Percentiles rank a stretch among this genome's conserved stretches.
phyloP scores from a whole-genome alignment of 37 sponge, comb jelly and placozoan species.

The Crambe crambe region DNA sequence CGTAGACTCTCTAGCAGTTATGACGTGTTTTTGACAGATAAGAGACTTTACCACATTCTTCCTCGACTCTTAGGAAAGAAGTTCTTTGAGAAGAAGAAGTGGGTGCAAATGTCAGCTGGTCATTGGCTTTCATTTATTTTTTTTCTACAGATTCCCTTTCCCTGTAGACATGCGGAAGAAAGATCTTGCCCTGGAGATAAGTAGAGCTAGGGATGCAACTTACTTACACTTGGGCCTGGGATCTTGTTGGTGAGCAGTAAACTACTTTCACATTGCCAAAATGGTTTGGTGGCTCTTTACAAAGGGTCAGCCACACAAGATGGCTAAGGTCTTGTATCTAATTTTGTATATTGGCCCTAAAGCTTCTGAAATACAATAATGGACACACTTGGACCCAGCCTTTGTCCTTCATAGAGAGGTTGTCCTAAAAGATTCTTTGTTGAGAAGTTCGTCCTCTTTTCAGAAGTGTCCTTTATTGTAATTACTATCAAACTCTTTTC shows the following conservation, averaged over 20 bases:
- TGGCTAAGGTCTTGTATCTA: too few species aligned
- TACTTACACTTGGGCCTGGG: conserved; percentile 69
- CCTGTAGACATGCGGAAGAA: conserved; percentile 73
- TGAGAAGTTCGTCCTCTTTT: too few species aligned
- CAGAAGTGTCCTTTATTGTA: too few species aligned
- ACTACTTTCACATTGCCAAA: too few species aligned
- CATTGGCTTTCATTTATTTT: background rate
- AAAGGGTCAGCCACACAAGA: too few species aligned
- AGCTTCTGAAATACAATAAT: too few species aligned
- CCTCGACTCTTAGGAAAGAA: conserved; percentile 78
- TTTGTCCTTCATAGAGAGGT: too few species aligned
- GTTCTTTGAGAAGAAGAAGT: conserved; percentile 86
- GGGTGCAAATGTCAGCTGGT: background rate
- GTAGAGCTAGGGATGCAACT: conserved; percentile 48
- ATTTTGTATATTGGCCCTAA: too few species aligned
- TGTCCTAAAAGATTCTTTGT: too few species aligned
- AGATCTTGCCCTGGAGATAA: conserved; percentile 58
- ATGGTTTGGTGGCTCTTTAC: too few species aligned
- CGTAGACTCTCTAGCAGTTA: conserved; percentile 65
- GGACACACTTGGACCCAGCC: too few species aligned
- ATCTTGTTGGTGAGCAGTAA: conserved; percentile 68
- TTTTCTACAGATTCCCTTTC: conserved; percentile 58
- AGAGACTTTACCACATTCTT: conserved; percentile 64
- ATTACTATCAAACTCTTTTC: too few species aligned
- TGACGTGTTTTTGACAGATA: conserved; percentile 77